Percentiles rank a stretch among this genome's conserved stretches.
phyloP scores from a whole-genome alignment of 2,888 invertebrate genomes.

The Dryomyza anilis region DNA sequence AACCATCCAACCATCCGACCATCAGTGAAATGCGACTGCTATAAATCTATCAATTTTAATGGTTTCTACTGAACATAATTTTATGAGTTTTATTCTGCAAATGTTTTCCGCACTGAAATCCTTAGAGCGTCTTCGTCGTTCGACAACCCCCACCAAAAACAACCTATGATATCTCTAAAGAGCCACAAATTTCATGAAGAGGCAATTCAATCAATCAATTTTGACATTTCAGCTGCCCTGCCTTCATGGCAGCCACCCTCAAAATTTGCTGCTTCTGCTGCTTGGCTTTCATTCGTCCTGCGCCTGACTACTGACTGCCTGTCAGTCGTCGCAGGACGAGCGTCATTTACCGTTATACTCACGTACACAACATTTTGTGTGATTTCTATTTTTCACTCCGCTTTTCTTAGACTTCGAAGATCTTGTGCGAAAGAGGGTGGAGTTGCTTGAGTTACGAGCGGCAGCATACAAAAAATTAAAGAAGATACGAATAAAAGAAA shows the following conservation, averaged over 20 bases:
- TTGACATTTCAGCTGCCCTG: slow-evolving; percentile 46
- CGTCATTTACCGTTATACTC: slow-evolving; percentile 52
- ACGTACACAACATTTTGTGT: slow-evolving; percentile 56
- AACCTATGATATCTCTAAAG: slow-evolving; percentile 50
- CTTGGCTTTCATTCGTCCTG: slow-evolving; percentile 13
- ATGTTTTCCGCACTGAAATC: slow-evolving; percentile 23
- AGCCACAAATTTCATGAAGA: slow-evolving; percentile 60
- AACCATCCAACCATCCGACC: not conserved
- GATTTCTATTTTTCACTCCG: slow-evolving; percentile 34
- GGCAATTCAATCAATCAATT: slow-evolving; percentile 61
- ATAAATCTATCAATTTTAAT: slow-evolving; percentile 60
- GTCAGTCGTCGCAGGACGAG: slow-evolving; percentile 12
- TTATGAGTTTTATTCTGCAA: slow-evolving; percentile 53
- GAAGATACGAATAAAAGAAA: too few relatives aligned
- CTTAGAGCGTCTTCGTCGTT: not conserved
- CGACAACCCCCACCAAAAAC: not conserved
- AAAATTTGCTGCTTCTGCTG: slow-evolving; percentile 31
- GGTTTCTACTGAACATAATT: slow-evolving; percentile 58
- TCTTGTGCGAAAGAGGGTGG: slow-evolving; percentile 26
- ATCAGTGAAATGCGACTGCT: slow-evolving; percentile 36
- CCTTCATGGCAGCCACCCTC: slow-evolving; percentile 33
- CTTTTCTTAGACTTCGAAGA: slow-evolving; percentile 26
- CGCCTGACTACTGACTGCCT: not conserved
- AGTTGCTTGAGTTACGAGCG: too few relatives aligned
- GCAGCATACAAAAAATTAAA: not conserved